Percentiles rank a stretch among this genome's conserved stretches.
phyloP scores from a whole-genome alignment of 2,888 invertebrate genomes.

The Strigamia transsilvanica region DNA sequence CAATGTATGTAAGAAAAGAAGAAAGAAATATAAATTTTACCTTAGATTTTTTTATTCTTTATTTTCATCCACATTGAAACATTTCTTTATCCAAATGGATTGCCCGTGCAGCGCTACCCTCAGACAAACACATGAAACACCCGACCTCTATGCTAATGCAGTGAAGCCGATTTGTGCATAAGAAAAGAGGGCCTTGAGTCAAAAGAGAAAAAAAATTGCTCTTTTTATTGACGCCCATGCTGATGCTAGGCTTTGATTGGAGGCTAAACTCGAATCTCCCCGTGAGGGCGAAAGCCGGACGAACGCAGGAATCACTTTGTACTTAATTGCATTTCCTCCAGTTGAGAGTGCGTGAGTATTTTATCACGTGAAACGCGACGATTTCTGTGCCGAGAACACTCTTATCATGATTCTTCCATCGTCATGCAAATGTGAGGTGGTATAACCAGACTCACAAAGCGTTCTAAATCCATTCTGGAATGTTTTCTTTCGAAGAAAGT shows the following conservation, averaged over 20 bases:
- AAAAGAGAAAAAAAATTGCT: constrained; percentile 5
- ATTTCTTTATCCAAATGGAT: constrained; percentile 35
- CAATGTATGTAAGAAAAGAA: not conserved
- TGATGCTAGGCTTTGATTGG: constrained; percentile 12
- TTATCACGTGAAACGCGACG: constrained; percentile 2
- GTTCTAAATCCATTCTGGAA: constrained; percentile 1
- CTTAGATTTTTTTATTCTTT: constrained; percentile 9
- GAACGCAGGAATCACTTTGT: not conserved
- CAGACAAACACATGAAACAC: constrained; percentile 32
- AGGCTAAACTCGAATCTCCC: constrained; percentile 3
- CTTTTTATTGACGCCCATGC: constrained; percentile 12
- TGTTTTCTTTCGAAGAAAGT: not conserved
- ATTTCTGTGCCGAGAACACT: constrained; percentile 8
- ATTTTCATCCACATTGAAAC: constrained; percentile 35
- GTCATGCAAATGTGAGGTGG: constrained; percentile 8
- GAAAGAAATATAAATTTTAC: constrained; percentile 20
- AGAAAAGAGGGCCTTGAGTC: constrained; percentile 31
- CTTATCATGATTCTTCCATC: constrained; percentile 8
- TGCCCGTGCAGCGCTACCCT: constrained; percentile 30
- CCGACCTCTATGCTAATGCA: constrained; percentile 35
- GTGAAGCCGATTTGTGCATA: constrained; percentile 35
- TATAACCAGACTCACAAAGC: not conserved
- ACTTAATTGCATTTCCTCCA: constrained; percentile 8
- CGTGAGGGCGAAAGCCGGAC: constrained; percentile 1
- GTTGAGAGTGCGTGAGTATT: constrained; percentile 1